phyloP scores from a whole-genome alignment of 2,888 invertebrate genomes.

The Mimumesa dahlbomi region DNA sequence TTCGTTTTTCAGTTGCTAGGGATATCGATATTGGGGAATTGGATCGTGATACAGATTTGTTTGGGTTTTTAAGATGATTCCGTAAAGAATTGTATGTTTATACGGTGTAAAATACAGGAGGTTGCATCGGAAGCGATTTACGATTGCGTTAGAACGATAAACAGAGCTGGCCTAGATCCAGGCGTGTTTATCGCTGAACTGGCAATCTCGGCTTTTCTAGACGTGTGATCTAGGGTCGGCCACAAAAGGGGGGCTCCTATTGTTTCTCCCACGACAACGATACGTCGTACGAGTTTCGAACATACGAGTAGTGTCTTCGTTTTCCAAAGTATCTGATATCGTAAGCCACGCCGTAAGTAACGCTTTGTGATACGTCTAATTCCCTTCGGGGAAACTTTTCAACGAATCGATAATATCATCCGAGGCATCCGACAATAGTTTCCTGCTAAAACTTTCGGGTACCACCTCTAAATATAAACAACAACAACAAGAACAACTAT shows the following conservation, averaged over 20 bases:
- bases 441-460: constrained; percentile 22
- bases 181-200: constrained; percentile 58
- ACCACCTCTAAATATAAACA: constrained; percentile 15
- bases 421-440: constrained; percentile 2
- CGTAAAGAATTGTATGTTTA: too few relatives aligned
- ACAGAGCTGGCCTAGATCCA: constrained; percentile 62
- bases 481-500: constrained; percentile 30
- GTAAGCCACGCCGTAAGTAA: constrained; percentile 16
- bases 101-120: too few relatives aligned
- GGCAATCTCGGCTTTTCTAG: constrained; percentile 49
- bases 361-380: constrained; percentile 31
- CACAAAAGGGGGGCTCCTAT: constrained; percentile 47
- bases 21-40: too few relatives aligned
- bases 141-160: constrained; percentile 59
- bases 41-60: too few relatives aligned
- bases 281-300: constrained; percentile 46
- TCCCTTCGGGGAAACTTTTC: constrained; percentile 31
- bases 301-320: constrained; percentile 43
- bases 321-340: constrained; percentile 32
- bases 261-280: constrained; percentile 52
- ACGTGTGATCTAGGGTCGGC: constrained; percentile 51
- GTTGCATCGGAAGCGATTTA: constrained; percentile 44
- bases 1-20: too few relatives aligned
- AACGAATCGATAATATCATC: constrained; percentile 21
- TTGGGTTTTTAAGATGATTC: too few relatives aligned